These are phyloP conservation scores for Lutjanus campechanus DNA, from an alignment of 2,797 vertebrate species.

Conservation along the genomic window DNA sequence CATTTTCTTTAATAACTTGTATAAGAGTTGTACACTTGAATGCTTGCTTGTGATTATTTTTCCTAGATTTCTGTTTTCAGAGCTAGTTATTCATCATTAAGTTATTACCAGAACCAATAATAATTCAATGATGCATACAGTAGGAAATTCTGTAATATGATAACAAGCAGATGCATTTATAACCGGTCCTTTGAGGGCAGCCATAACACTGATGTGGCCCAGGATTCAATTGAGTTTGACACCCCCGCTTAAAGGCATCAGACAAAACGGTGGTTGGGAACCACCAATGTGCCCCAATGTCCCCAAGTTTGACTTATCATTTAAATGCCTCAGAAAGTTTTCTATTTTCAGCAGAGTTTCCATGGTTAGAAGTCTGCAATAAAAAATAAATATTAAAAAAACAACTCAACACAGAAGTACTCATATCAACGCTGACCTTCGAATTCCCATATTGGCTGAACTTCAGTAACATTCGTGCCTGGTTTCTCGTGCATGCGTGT, in stretches of 20 bases:
- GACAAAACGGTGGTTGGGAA: background rate
- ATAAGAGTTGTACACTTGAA: too few species aligned
- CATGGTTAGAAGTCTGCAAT: background rate
- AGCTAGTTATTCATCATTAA: too few species aligned
- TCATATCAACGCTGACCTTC: conserved; percentile 16
- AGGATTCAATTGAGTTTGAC: too few species aligned
- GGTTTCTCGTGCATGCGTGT: conserved; percentile 20
- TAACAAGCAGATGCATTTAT: too few species aligned
- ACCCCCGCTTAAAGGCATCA: background rate
- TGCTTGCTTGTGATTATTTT: too few species aligned
- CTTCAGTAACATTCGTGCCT: background rate
- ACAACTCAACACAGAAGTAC: background rate
- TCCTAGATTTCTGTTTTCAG: too few species aligned
- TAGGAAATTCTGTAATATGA: too few species aligned
- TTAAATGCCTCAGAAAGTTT: background rate
- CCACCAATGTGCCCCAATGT: background rate
- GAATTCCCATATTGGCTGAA: conserved; percentile 4
- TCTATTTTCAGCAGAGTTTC: background rate
- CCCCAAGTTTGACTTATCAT: background rate
- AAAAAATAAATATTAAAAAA: background rate
- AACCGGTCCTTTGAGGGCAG: too few species aligned
- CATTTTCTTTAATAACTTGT: too few species aligned
- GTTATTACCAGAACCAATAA: too few species aligned
- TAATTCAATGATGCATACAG: too few species aligned
- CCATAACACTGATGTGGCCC: too few species aligned